Evolutionary conservation across 2,797 vertebrate species (phyloP).

Genomic region (Sebastes dallii): DNA sequence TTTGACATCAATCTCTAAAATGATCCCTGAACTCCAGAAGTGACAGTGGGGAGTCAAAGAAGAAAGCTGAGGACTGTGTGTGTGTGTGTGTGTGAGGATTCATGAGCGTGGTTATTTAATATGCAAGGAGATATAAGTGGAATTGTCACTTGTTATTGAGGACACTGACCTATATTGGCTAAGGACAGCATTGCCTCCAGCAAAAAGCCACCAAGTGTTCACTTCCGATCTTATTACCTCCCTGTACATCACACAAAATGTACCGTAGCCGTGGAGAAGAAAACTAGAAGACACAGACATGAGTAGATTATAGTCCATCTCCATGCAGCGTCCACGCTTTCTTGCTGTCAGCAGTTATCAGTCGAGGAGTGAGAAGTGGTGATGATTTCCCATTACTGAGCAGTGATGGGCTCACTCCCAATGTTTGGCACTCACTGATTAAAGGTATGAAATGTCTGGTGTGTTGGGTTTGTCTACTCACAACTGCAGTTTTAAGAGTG

Average conservation of each 20-base stretch:
- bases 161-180: conserved; percentile 52
- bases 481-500: background rate
- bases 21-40: conserved; percentile 50
- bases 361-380: background rate
- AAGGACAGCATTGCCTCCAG: conserved; percentile 40
- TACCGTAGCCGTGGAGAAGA: background rate
- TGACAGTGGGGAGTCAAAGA: conserved; percentile 28
- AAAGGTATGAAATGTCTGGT: background rate
- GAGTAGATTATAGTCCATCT: background rate
- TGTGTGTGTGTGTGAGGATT: conserved; percentile 9
- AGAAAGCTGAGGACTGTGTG: background rate
- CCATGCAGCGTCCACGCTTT: background rate
- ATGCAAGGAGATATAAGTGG: conserved; percentile 40
- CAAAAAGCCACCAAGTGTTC: conserved; percentile 32
- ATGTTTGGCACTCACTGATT: conserved; percentile 5
- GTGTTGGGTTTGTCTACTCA: background rate
- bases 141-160: conserved; percentile 70
- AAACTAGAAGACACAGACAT: background rate
- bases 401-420: background rate
- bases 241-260: background rate
- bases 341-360: conserved; percentile 11
- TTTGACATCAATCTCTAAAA: conserved; percentile 61
- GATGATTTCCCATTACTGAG: background rate
- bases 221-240: conserved; percentile 30
- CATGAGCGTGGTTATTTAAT: conserved; percentile 44